Conservation (phyloP, 2,797 vertebrate species). For the Onychomys torridus region DNA sequence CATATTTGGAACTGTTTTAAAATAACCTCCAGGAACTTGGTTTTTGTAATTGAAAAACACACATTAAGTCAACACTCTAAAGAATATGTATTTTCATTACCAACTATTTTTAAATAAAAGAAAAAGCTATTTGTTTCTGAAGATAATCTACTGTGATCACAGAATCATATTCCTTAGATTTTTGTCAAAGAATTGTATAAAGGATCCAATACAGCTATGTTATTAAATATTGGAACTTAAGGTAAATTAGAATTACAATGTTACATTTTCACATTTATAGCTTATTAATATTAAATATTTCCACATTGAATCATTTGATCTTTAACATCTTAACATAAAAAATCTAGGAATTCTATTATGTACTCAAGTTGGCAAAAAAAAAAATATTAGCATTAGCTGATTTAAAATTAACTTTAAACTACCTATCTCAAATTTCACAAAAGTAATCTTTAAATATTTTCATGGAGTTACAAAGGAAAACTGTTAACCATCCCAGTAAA, state of each 20-base stretch:
- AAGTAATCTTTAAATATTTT: constrained; percentile 64
- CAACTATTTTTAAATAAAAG: constrained; percentile 56
- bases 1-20: constrained; percentile 50
- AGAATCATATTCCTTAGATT: neutral
- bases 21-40: constrained; percentile 25
- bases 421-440: constrained; percentile 10
- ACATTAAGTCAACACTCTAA: neutral
- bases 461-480: constrained; percentile 9
- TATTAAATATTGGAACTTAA: constrained; percentile 32
- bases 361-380: constrained; percentile 3
- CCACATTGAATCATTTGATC: neutral
- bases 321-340: constrained; percentile 33
- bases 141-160: neutral
- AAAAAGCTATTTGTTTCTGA: neutral
- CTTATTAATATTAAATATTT: constrained; percentile 15
- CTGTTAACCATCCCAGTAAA: neutral
- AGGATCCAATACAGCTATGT: neutral
- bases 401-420: neutral
- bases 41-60: neutral
- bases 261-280: constrained; percentile 27
- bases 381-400: neutral
- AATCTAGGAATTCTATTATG: neutral
- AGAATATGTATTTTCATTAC: constrained; percentile 20
- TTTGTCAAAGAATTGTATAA: constrained; percentile 29
- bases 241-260: neutral